These are phyloP conservation scores for roundworm (Caenorhabditis elegans) DNA, from an alignment of 1,140 invertebrate genomes.

Conservation along the genomic window WBcel235 BX284604.4:14175501-14176000, in stretches of 20 bases:
- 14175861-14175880: too few relatives aligned
- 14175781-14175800: neutral
- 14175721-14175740: too few relatives aligned
- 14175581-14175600: neutral
- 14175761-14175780: neutral
- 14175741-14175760: too few relatives aligned
- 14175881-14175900: too few relatives aligned
- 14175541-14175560: conserved; percentile 1
- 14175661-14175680: neutral
- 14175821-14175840: neutral
- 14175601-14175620: neutral
- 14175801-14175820: neutral
- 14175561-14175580: neutral
- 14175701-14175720: neutral
- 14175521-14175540: neutral
- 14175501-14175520: too few relatives aligned
- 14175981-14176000: too few relatives aligned
- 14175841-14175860: neutral
- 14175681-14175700: neutral
- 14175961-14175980: too few relatives aligned
- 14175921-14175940: too few relatives aligned
- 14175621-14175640: neutral
- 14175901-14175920: too few relatives aligned
- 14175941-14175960: too few relatives aligned
- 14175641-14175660: neutral